phyloP scores from a whole-genome alignment of 2,888 invertebrate species.

The Trichopria drosophilae region DNA sequence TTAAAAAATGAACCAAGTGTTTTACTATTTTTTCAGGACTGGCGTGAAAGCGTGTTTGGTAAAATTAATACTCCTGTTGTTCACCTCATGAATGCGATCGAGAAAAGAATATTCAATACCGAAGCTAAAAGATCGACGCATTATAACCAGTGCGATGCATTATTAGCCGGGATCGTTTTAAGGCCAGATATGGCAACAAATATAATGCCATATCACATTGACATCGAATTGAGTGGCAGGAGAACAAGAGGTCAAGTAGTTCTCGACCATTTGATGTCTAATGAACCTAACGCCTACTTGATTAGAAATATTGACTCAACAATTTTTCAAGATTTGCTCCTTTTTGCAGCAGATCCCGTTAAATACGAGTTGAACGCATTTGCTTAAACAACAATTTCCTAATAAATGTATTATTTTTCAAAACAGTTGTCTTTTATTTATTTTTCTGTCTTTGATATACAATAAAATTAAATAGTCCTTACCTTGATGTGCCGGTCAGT shows the following conservation, averaged over 20 bases:
- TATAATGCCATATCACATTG: constrained; percentile 55
- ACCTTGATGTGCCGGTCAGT: too few relatives aligned
- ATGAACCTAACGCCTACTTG: constrained; percentile 57
- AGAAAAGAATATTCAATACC: constrained; percentile 35
- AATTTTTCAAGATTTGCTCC: constrained; percentile 59
- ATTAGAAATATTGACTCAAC: constrained; percentile 60
- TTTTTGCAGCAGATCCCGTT: constrained; percentile 58
- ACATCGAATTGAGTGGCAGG: constrained; percentile 65
- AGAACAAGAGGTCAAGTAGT: constrained; percentile 69
- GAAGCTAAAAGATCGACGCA: constrained; percentile 29
- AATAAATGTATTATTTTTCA: too few relatives aligned
- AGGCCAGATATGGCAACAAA: constrained; percentile 55
- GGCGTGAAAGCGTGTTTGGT: constrained; percentile 51
- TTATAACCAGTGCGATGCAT: constrained; percentile 61
- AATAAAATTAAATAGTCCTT: too few relatives aligned
- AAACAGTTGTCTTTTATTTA: too few relatives aligned
- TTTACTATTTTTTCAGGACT: constrained; percentile 53
- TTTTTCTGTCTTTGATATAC: too few relatives aligned
- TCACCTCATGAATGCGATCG: constrained; percentile 50
- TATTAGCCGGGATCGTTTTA: constrained; percentile 59
- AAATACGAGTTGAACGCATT: too few relatives aligned
- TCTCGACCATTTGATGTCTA: constrained; percentile 61
- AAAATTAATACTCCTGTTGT: constrained; percentile 44
- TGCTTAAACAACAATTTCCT: too few relatives aligned
- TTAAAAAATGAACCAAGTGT: too few relatives aligned